Conservation (phyloP, 2,113 vertebrate genomes). For the Carettochelys insculpta region DNA sequence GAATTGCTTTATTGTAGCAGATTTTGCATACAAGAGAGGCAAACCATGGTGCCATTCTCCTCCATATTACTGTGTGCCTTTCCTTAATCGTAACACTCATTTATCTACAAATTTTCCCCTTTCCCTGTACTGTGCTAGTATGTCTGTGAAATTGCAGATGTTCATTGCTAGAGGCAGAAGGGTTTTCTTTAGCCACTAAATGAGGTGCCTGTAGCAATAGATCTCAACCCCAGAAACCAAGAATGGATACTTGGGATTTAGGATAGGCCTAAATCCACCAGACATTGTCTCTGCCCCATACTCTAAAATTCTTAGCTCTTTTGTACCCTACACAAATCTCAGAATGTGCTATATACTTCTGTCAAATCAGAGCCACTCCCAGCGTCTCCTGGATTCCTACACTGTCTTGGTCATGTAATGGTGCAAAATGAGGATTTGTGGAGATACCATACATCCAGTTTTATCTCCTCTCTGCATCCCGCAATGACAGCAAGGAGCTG, state of each 20-base stretch:
- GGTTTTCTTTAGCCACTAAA: neutral
- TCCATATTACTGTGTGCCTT: neutral
- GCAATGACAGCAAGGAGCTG: neutral
- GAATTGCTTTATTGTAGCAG: conserved; percentile 63
- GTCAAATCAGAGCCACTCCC: neutral
- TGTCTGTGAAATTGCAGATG: rapidly evolving
- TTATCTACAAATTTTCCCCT: neutral
- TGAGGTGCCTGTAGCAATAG: rapidly evolving
- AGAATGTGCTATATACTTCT: neutral
- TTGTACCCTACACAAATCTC: neutral
- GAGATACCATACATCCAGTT: neutral
- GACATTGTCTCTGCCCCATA: neutral
- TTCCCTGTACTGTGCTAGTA: neutral
- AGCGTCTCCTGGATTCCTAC: neutral
- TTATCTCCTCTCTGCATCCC: neutral
- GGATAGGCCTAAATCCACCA: neutral
- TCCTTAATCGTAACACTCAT: neutral
- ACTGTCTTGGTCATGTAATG: rapidly evolving
- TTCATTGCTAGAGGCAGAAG: rapidly evolving
- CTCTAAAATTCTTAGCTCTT: neutral
- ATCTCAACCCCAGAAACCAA: neutral
- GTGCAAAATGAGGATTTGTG: neutral
- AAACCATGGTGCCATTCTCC: conserved; percentile 42
- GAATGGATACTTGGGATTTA: too few relatives aligned
- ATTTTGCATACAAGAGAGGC: conserved; percentile 59